Evolutionary conservation across 2,797 vertebrate genomes (phyloP).

Genomic region (Microchirus variegatus): DNA sequence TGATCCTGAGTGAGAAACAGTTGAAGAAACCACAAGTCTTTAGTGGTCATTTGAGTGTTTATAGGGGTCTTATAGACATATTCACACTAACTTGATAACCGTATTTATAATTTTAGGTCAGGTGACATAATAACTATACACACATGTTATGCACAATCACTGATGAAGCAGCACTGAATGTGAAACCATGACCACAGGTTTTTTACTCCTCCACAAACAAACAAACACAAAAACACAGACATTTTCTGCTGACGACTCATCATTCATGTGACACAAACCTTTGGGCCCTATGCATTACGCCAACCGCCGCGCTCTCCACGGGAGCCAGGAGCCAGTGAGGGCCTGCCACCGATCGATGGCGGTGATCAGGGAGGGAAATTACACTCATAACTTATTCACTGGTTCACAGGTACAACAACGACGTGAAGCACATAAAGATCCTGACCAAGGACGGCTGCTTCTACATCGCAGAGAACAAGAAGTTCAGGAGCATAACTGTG

Average conservation of each 20-base stretch:
- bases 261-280: slow-evolving; percentile 82
- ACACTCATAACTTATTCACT: slow-evolving; percentile 94
- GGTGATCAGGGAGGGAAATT: slow-evolving; percentile 92
- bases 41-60: too few species aligned
- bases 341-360: slow-evolving; percentile 86
- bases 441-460: slow-evolving; percentile 94
- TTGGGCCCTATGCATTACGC: slow-evolving; percentile 81
- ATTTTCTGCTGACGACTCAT: slow-evolving; percentile 60
- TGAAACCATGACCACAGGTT: too few species aligned
- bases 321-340: slow-evolving; percentile 68
- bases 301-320: slow-evolving; percentile 69
- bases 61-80: too few species aligned
- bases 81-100: too few species aligned
- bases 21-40: too few species aligned
- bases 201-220: neutral
- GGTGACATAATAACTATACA: too few species aligned
- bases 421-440: slow-evolving; percentile 99
- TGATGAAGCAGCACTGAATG: too few species aligned
- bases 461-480: slow-evolving; percentile 97
- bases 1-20: too few species aligned
- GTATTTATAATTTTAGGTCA: too few species aligned
- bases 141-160: too few species aligned
- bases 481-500: slow-evolving; percentile 97
- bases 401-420: slow-evolving; percentile 96
- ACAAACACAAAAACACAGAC: neutral